Evolutionary conservation across 2,888 invertebrate species (phyloP).

Genomic region (Hemicrepidius hirtus): DNA sequence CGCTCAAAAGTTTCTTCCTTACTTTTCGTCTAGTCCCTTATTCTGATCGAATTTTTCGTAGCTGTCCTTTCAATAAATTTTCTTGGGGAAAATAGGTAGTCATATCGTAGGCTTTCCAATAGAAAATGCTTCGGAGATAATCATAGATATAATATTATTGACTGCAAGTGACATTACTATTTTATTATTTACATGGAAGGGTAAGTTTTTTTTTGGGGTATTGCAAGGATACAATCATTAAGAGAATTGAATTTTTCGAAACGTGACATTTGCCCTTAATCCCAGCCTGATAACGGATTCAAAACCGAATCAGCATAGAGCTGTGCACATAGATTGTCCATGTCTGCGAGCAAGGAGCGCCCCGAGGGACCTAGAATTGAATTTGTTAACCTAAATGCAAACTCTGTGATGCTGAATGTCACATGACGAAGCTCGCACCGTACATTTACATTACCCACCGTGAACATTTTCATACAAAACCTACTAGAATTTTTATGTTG

Average conservation of each 20-base stretch:
- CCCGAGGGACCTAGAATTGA: conserved; percentile 50
- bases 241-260: conserved; percentile 10
- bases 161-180: too few species aligned
- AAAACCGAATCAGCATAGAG: conserved; percentile 49
- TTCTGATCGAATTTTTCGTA: too few species aligned
- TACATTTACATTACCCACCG: conserved; percentile 43
- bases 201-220: too few species aligned
- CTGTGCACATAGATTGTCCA: conserved; percentile 50
- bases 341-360: conserved; percentile 47
- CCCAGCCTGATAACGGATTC: conserved; percentile 44
- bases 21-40: too few species aligned
- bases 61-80: too few species aligned
- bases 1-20: too few species aligned
- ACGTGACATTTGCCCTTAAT: conserved; percentile 39
- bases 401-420: conserved; percentile 52
- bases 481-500: conserved; percentile 34
- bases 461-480: conserved; percentile 41
- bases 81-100: too few species aligned
- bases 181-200: too few species aligned
- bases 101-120: too few species aligned
- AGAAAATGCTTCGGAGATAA: too few species aligned
- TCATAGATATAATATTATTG: too few species aligned
- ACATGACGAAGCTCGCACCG: conserved; percentile 48
- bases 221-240: not conserved
- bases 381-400: conserved; percentile 53